Conservation (phyloP, 1,140 invertebrate species). For the Bathynomus jamesi region DNA sequence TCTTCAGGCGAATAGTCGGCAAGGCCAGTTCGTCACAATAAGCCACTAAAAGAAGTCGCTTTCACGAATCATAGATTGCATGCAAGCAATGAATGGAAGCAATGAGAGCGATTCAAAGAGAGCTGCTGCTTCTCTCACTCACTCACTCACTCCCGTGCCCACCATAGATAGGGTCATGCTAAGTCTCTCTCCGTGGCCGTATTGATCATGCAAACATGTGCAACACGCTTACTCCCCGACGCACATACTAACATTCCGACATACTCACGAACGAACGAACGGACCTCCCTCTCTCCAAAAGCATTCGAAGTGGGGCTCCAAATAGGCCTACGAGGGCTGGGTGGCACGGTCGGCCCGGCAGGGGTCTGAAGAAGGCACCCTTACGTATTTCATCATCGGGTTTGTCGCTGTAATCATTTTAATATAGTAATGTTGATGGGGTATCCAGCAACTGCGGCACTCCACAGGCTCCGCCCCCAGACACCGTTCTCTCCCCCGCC, state of each 20-base stretch:
- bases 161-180: neutral
- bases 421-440: no score
- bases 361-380: no score
- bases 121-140: no score
- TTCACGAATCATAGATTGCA: no score
- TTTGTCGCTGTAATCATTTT: no score
- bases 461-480: neutral
- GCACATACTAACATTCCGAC: neutral
- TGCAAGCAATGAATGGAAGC: no score
- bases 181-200: neutral
- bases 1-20: no score
- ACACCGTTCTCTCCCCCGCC: neutral
- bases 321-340: neutral
- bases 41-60: no score
- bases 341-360: no score
- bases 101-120: neutral
- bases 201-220: conserved; percentile 1
- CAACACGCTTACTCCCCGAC: neutral
- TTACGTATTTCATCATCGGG: no score
- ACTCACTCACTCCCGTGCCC: neutral
- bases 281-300: neutral
- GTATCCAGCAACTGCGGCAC: neutral
- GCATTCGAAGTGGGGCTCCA: neutral
- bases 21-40: no score
- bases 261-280: neutral